Conservation (phyloP, 2,888 invertebrate species). For the Agrilus biguttatus region DNA sequence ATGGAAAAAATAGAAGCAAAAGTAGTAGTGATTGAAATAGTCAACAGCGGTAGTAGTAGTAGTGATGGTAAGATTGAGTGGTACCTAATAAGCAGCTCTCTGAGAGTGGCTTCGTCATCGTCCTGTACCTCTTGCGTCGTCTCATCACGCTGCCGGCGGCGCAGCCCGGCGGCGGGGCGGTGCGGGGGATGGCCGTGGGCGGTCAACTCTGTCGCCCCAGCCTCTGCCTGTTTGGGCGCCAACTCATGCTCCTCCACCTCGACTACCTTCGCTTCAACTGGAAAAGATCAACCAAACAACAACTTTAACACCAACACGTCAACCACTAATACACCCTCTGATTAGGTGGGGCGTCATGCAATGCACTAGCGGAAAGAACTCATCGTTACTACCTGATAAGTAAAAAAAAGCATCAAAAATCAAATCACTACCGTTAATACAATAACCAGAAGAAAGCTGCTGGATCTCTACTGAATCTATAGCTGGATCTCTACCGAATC, state of each 20-base stretch:
- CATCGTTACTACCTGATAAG: no score
- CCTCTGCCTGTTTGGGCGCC: slow-evolving; percentile 24
- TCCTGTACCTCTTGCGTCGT: slow-evolving; percentile 62
- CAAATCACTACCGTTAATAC: no score
- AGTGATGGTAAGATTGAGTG: background rate
- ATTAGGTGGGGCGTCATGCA: no score
- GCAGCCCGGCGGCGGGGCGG: slow-evolving; percentile 26
- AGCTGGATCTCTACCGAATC: no score
- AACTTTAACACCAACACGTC: no score
- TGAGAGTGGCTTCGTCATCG: slow-evolving; percentile 83
- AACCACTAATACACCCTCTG: no score
- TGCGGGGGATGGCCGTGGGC: slow-evolving; percentile 29
- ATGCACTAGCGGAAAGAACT: no score
- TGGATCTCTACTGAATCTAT: no score
- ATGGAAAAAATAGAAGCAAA: background rate
- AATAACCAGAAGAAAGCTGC: no score
- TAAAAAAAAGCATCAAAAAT: no score
- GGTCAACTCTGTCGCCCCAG: slow-evolving; percentile 31
- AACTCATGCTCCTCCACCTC: slow-evolving; percentile 34
- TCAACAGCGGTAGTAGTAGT: background rate
- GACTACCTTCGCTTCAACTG: slow-evolving; percentile 31
- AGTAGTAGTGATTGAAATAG: background rate
- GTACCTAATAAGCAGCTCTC: slow-evolving; percentile 86
- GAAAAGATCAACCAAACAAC: slow-evolving; percentile 3
- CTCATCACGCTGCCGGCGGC: slow-evolving; percentile 57